phyloP scores from a whole-genome alignment of 2,888 invertebrate species.

The Margaritifera margaritifera region DNA sequence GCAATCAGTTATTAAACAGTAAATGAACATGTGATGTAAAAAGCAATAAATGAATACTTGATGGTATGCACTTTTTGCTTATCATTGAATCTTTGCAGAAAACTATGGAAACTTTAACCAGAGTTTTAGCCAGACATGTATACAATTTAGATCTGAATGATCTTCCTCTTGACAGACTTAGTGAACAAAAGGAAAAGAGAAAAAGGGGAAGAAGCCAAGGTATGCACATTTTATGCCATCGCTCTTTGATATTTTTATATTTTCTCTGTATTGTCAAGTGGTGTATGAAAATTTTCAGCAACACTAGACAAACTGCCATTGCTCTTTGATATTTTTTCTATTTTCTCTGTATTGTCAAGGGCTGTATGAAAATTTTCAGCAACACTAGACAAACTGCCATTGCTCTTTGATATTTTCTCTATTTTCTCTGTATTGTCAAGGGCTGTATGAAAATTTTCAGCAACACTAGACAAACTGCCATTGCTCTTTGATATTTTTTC shows the following conservation, averaged over 20 bases:
- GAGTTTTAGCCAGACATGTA: constrained; percentile 94
- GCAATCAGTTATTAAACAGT: too few species aligned
- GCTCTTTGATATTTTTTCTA: background rate
- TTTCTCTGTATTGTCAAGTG: too few species aligned
- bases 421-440: too few species aligned
- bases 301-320: too few species aligned
- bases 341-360: too few species aligned
- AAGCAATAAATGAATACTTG: too few species aligned
- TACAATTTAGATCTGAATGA: constrained; percentile 94
- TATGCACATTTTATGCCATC: constrained; percentile 6
- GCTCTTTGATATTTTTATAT: background rate
- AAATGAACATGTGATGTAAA: too few species aligned
- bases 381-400: too few species aligned
- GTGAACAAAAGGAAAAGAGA: constrained; percentile 84
- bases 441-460: too few species aligned
- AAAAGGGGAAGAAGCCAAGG: constrained; percentile 57
- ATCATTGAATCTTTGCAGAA: constrained; percentile 53
- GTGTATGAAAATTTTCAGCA: too few species aligned
- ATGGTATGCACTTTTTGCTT: background rate
- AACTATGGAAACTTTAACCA: constrained; percentile 91
- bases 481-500: background rate
- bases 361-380: too few species aligned
- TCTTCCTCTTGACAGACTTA: constrained; percentile 84
- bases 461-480: too few species aligned
- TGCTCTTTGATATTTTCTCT: background rate